Conservation (phyloP, 1,140 invertebrate species). For the Bathynomus jamesi region DNA sequence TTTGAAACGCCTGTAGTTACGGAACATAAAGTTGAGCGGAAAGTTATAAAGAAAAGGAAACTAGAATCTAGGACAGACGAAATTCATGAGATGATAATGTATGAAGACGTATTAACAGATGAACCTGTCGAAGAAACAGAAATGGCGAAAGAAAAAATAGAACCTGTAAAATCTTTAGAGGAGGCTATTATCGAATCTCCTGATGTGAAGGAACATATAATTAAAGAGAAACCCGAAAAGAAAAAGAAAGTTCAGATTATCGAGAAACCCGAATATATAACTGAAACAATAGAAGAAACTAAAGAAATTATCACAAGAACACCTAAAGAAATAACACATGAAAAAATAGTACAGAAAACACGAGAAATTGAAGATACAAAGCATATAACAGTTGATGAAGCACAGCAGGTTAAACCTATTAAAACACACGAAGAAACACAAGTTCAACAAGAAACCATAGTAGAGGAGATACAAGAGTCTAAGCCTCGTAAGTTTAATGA, state of each 20-base stretch:
- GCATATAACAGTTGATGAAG: background rate
- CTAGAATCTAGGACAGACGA: background rate
- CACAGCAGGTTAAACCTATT: background rate
- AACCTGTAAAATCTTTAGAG: background rate
- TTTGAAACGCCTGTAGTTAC: background rate
- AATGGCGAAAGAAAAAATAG: background rate
- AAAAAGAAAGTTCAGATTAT: background rate
- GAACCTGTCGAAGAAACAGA: constrained; percentile 5
- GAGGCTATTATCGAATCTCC: constrained; percentile 8
- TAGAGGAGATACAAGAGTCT: background rate
- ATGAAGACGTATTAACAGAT: background rate
- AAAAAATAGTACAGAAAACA: too few relatives aligned
- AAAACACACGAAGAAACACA: background rate
- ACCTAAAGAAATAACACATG: background rate
- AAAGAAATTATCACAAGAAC: background rate
- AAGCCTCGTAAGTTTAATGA: background rate
- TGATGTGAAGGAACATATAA: background rate
- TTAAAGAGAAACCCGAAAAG: constrained; percentile 19
- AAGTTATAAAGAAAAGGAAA: background rate
- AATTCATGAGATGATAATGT: background rate
- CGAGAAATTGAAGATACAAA: too few relatives aligned
- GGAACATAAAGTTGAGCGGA: background rate
- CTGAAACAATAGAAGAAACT: background rate
- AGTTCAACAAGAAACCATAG: background rate
- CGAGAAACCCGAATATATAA: background rate